phyloP scores from a whole-genome alignment of 2,888 invertebrate genomes.

The Aproaerema taeniolella region DNA sequence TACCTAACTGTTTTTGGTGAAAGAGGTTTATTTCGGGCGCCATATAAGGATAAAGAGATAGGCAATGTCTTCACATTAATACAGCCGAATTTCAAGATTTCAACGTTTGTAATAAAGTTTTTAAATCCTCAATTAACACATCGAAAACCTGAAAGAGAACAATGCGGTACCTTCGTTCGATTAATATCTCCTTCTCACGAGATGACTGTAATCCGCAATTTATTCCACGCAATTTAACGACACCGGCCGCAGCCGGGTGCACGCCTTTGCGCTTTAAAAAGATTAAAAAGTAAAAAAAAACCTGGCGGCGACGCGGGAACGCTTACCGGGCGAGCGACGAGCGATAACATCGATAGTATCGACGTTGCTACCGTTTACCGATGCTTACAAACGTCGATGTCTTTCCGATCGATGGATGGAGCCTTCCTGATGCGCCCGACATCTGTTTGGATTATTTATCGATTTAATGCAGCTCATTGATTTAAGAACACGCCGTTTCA shows the following conservation, averaged over 20 bases:
- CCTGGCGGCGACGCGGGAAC: conserved; percentile 32
- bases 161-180: conserved; percentile 4
- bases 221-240: conserved; percentile 31
- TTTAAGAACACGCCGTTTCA: conserved; percentile 5
- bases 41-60: too few relatives aligned
- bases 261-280: conserved; percentile 18
- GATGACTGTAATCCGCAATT: conserved; percentile 23
- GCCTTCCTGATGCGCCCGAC: conserved; percentile 15
- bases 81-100: too few relatives aligned
- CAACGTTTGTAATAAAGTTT: neutral
- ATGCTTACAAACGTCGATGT: conserved; percentile 22
- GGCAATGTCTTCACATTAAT: too few relatives aligned
- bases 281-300: conserved; percentile 27
- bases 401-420: conserved; percentile 26
- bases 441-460: conserved; percentile 11
- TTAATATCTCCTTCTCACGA: conserved; percentile 12
- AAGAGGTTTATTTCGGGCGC: too few relatives aligned
- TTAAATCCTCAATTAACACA: conserved; percentile 2
- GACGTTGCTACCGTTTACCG: conserved; percentile 46
- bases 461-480: neutral
- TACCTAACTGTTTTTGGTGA: too few relatives aligned
- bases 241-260: conserved; percentile 20
- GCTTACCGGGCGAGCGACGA: conserved; percentile 21
- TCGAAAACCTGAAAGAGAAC: neutral
- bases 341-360: conserved; percentile 50